phyloP scores from a whole-genome alignment of 2,113 vertebrate species.

The Brachirus orientalis region DNA sequence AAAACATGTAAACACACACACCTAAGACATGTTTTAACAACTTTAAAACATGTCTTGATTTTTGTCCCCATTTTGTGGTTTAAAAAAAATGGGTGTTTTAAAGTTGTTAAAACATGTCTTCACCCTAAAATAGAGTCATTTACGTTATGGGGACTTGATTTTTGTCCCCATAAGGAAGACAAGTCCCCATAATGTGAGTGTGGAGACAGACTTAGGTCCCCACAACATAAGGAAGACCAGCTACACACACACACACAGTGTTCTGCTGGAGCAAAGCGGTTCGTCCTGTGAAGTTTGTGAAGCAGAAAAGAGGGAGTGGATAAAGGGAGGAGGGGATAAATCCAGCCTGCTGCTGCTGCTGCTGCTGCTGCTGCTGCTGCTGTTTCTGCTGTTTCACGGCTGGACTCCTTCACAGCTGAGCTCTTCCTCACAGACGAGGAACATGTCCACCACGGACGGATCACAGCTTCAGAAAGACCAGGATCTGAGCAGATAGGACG shows the following conservation, averaged over 20 bases:
- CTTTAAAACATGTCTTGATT: too few species aligned
- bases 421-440: constrained; percentile 30
- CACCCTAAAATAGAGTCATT: too few species aligned
- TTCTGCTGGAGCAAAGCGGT: constrained; percentile 26
- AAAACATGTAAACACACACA: too few species aligned
- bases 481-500: constrained; percentile 37
- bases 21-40: too few species aligned
- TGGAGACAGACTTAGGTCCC: too few species aligned
- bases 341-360: constrained; percentile 26
- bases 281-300: constrained; percentile 42
- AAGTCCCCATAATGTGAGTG: too few species aligned
- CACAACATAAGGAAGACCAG: too few species aligned
- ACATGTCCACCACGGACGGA: constrained; percentile 34
- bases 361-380: constrained; percentile 21
- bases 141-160: too few species aligned
- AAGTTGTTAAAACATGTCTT: too few species aligned
- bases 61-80: neutral
- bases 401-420: constrained; percentile 32
- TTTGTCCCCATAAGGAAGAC: too few species aligned
- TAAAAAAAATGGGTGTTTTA: too few species aligned
- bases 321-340: constrained; percentile 22
- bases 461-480: neutral
- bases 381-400: constrained; percentile 26
- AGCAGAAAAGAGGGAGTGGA: constrained; percentile 60
- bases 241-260: constrained; percentile 9